Evolutionary conservation across 1,140 invertebrate species (phyloP).

Genomic region (Pantala flavescens): DNA sequence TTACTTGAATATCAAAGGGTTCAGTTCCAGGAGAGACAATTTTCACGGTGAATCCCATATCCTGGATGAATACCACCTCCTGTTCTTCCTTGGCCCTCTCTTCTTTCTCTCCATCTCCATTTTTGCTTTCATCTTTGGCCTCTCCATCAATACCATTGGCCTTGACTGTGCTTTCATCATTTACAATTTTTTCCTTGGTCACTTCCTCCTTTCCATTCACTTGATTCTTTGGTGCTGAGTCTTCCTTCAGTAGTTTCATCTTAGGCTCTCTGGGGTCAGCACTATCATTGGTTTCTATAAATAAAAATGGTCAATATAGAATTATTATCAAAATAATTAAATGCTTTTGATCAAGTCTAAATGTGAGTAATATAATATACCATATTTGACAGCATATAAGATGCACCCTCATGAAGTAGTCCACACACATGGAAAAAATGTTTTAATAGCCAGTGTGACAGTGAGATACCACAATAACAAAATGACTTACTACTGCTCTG

Average conservation of each 20-base stretch:
- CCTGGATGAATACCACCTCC: constrained; percentile 84
- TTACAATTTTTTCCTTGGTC: not conserved
- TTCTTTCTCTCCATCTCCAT: not conserved
- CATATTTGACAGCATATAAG: too few species aligned
- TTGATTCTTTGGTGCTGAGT: not conserved
- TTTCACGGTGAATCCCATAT: constrained; percentile 86
- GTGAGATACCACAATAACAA: too few species aligned
- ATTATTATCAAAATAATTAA: too few species aligned
- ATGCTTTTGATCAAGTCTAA: too few species aligned
- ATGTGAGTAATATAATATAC: too few species aligned
- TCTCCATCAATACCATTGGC: not conserved
- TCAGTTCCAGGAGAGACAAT: constrained; percentile 81
- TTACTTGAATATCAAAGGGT: constrained; percentile 81
- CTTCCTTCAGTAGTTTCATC: not conserved
- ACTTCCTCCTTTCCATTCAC: not conserved
- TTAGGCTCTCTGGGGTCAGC: not conserved
- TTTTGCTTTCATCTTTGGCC: not conserved
- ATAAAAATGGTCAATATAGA: not conserved
- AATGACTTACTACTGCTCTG: too few species aligned
- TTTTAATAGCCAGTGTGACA: too few species aligned
- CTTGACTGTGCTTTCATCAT: not conserved
- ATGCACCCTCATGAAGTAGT: too few species aligned
- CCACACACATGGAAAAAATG: too few species aligned
- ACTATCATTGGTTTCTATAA: not conserved
- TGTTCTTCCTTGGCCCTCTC: constrained; percentile 44